These are phyloP conservation scores for Trachops cirrhosus DNA, from an alignment of 2,797 vertebrate genomes.

Conservation along the genomic window DNA sequence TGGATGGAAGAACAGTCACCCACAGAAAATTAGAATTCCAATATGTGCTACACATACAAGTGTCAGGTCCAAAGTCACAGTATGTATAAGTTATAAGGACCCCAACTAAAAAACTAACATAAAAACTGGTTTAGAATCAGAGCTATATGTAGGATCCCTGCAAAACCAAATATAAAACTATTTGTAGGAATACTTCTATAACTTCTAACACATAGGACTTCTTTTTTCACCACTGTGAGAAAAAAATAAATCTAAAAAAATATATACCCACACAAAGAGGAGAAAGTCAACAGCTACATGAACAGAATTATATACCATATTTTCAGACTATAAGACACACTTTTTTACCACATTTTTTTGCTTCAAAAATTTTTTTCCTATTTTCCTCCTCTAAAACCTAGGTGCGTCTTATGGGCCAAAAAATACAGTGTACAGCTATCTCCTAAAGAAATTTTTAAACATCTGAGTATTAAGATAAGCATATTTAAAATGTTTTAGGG, in stretches of 20 bases:
- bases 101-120: not conserved
- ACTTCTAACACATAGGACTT: not conserved
- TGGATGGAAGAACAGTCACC: not conserved
- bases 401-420: too few species aligned
- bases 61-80: not conserved
- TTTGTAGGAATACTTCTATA: not conserved
- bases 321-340: too few species aligned
- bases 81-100: not conserved
- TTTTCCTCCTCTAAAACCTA: too few species aligned
- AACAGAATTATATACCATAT: too few species aligned
- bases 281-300: too few species aligned
- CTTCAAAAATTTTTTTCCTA: too few species aligned
- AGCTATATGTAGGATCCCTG: not conserved
- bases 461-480: not conserved
- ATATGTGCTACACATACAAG: not conserved
- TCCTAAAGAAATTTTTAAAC: not conserved
- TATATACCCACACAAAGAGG: too few species aligned
- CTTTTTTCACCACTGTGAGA: too few species aligned
- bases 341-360: too few species aligned
- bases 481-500: not conserved
- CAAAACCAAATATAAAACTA: conserved; percentile 4
- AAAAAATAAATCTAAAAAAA: too few species aligned
- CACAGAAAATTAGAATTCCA: not conserved
- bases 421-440: not conserved
- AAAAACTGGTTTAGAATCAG: not conserved